Evolutionary conservation across 1,140 invertebrate species (phyloP), one percentile per base, ranked within the genome.

Genomic region (Tetranychus cinnabarinus): DNA sequence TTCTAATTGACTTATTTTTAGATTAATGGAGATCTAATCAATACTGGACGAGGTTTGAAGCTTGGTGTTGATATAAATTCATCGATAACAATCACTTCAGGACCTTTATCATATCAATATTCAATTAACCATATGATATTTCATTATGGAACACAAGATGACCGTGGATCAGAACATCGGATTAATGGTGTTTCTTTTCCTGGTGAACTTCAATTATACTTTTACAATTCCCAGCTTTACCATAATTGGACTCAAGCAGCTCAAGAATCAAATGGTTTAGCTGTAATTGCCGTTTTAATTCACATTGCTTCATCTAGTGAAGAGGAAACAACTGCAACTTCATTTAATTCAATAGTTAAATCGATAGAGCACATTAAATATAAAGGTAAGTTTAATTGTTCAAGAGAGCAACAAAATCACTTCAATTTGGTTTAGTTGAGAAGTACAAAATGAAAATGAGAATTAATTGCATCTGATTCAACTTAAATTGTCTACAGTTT

Each of bases 161-260:
- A 81, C 67, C 78, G 82, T 63, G 91, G 91, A 5, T 93, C 88
- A 0, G 91, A 96, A 72, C 91, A 97, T 73, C 83, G 81, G 60
- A 86, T 97, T 62, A 84, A 90, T 65, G 85, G 88, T 60, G 84
- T 90, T 66, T 81, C 87, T 36, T 97, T 95, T 75, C 88, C 91
- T 34, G 89, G 85, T 50, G 91, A 96, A 80, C 84, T 95, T 67
- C 90, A 96, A 75, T 76, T 96, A 46, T 88, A 91, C 67, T 91
- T 89, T 3, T 97, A 87, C 76, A 96, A 96, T 72, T 85, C 87
- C 62, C 88, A 96, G 72, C 76, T 97, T n/a, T 96, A 95, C 75
- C 84, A 85, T 69, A 95, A 95, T 72, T 89, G 93, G 81, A 84
- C 86, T 37, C 86, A 93, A 74, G 91, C 91, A 33, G 84, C 63